Evolutionary conservation across 2,113 vertebrate genomes (phyloP).

Genomic region (Meleagris gallopavo): DNA sequence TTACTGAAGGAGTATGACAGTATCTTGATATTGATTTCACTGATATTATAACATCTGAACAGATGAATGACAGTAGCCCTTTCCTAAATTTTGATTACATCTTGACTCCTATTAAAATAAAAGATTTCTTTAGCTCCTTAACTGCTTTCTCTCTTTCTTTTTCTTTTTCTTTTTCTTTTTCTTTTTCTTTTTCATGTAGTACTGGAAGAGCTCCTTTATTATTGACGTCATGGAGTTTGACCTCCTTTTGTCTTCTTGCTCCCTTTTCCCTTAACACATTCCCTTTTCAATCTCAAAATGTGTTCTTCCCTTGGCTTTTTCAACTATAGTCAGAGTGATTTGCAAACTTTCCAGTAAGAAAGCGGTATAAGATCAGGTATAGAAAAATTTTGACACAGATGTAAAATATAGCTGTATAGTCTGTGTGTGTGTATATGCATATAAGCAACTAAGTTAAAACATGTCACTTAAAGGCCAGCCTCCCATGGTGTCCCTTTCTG

Average conservation of each 20-base stretch:
- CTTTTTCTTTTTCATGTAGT: background rate
- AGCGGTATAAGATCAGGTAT: background rate
- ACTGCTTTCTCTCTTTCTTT: background rate
- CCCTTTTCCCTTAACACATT: background rate
- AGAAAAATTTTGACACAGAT: background rate
- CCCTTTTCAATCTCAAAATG: background rate
- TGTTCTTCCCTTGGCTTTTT: background rate
- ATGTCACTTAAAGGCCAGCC: background rate
- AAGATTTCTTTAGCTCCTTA: background rate
- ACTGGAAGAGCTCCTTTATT: background rate
- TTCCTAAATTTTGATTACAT: background rate
- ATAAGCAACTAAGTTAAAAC: background rate
- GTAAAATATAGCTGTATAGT: background rate
- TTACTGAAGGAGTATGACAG: background rate
- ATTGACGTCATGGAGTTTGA: background rate
- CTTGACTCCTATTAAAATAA: background rate
- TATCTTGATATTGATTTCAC: background rate
- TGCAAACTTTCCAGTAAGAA: background rate
- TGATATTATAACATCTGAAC: background rate
- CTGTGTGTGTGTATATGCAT: too few relatives aligned
- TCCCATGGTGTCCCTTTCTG: rapidly evolving
- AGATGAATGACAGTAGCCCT: background rate
- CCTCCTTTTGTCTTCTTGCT: background rate
- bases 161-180: background rate
- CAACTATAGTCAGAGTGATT: background rate